A percentile compares a stretch with the other conserved stretches of the same genome.
phyloP scores from a whole-genome alignment of 2,888 invertebrate genomes.

The Calameuta pallipes region DNA sequence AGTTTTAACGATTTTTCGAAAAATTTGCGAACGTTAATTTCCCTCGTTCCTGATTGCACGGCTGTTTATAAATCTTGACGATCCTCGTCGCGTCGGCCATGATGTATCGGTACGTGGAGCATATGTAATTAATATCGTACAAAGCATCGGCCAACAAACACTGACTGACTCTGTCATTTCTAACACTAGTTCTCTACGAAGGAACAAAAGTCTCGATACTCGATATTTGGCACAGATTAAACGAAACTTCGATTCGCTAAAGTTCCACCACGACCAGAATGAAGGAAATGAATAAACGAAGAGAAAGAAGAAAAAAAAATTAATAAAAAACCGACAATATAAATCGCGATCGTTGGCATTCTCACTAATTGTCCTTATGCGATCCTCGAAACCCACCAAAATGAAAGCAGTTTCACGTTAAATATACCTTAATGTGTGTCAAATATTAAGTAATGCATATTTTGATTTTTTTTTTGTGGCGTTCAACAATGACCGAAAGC shows the following conservation, averaged over 20 bases:
- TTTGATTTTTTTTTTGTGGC: slow-evolving; percentile 24
- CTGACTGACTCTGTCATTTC: slow-evolving; percentile 26
- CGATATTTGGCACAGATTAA: slow-evolving; percentile 65
- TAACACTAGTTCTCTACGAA: slow-evolving; percentile 47
- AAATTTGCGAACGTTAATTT: neutral
- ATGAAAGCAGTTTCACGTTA: neutral
- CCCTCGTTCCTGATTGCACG: neutral
- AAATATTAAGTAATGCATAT: slow-evolving; percentile 47
- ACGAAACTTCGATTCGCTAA: slow-evolving; percentile 36
- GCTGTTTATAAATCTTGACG: neutral
- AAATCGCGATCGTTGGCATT: neutral
- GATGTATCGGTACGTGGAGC: neutral
- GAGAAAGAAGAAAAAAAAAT: slow-evolving; percentile 20
- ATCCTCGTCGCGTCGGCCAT: neutral
- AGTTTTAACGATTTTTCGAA: neutral
- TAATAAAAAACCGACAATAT: slow-evolving; percentile 20
- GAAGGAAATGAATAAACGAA: slow-evolving; percentile 14
- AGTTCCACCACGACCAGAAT: slow-evolving; percentile 17
- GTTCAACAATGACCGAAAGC: slow-evolving; percentile 33
- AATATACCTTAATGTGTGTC: slow-evolving; percentile 43
- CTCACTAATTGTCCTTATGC: neutral
- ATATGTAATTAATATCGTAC: slow-evolving; percentile 14
- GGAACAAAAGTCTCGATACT: slow-evolving; percentile 62
- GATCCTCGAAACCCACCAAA: neutral
- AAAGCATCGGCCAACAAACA: slow-evolving; percentile 15